phyloP scores from a whole-genome alignment of 2,888 invertebrate genomes.

The Eurytoma adleriae region DNA sequence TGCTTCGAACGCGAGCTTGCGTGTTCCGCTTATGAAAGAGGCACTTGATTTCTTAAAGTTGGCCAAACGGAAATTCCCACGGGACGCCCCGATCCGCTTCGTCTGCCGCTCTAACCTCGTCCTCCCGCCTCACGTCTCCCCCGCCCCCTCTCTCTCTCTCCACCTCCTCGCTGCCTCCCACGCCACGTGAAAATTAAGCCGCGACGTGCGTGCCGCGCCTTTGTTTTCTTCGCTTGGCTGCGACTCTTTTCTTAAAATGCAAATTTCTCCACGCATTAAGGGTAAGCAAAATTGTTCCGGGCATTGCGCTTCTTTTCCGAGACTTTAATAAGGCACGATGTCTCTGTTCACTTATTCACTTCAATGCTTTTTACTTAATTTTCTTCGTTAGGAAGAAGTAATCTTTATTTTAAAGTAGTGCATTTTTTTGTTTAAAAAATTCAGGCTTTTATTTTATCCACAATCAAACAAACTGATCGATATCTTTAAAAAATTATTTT shows the following conservation, averaged over 20 bases:
- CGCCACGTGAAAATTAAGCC: too few species aligned
- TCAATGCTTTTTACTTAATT: not conserved
- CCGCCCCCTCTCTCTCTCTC: too few species aligned
- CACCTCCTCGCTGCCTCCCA: not conserved
- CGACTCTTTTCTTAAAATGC: conserved; percentile 38
- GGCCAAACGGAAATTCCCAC: conserved; percentile 61
- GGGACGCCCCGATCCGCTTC: conserved; percentile 53
- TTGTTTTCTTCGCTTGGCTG: too few species aligned
- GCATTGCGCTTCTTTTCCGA: not conserved
- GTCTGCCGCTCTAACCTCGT: conserved; percentile 36
- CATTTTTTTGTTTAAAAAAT: not conserved
- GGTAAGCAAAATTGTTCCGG: conserved; percentile 35
- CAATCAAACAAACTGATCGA: too few species aligned
- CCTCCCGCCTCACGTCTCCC: conserved; percentile 11
- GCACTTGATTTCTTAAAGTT: conserved; percentile 62
- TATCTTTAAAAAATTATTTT: too few species aligned
- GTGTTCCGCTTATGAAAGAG: conserved; percentile 66
- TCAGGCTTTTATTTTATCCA: too few species aligned
- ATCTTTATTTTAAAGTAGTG: not conserved
- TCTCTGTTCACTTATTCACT: not conserved
- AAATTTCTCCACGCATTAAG: conserved; percentile 32
- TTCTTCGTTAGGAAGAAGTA: not conserved
- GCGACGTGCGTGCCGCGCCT: not conserved
- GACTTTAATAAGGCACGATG: conserved; percentile 15
- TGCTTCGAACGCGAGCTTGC: conserved; percentile 55